phyloP scores from a whole-genome alignment of 2,888 invertebrate species.

The Notodonta dromedarius region DNA sequence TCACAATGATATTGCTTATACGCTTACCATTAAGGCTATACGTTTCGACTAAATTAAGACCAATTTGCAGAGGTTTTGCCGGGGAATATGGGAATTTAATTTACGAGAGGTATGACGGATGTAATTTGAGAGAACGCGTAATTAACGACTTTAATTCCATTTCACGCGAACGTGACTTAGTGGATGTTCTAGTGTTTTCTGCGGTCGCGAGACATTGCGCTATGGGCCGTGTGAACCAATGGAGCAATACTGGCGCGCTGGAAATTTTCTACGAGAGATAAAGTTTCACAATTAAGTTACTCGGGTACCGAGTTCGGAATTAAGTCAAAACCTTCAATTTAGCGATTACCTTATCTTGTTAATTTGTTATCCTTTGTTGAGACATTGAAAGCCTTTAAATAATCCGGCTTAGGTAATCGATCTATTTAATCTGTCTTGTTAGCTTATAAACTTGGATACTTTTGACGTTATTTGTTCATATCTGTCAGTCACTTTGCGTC shows the following conservation, averaged over 20 bases:
- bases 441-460: slow-evolving; percentile 25
- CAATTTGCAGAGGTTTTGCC: slow-evolving; percentile 78
- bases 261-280: slow-evolving; percentile 2
- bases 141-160: slow-evolving; percentile 70
- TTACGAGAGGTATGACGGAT: slow-evolving; percentile 69
- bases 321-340: slow-evolving; percentile 8
- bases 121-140: slow-evolving; percentile 70
- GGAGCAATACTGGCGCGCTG: slow-evolving; percentile 8
- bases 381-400: not conserved
- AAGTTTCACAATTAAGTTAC: slow-evolving; percentile 5
- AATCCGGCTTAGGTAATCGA: slow-evolving; percentile 24
- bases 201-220: slow-evolving; percentile 7
- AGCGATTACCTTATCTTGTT: slow-evolving; percentile 8
- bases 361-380: slow-evolving; percentile 9
- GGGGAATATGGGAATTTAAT: slow-evolving; percentile 75
- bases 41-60: slow-evolving; percentile 78
- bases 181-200: slow-evolving; percentile 22
- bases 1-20: slow-evolving; percentile 77
- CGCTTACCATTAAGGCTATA: slow-evolving; percentile 75
- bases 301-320: not conserved
- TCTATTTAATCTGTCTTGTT: slow-evolving; percentile 29
- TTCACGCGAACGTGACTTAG: slow-evolving; percentile 42
- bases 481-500: slow-evolving; percentile 23
- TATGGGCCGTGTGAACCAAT: slow-evolving; percentile 15
- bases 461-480: slow-evolving; percentile 27